These are phyloP conservation scores for Lacanobia wlatinum DNA, from an alignment of 2,888 invertebrate genomes.

Conservation along the genomic window DNA sequence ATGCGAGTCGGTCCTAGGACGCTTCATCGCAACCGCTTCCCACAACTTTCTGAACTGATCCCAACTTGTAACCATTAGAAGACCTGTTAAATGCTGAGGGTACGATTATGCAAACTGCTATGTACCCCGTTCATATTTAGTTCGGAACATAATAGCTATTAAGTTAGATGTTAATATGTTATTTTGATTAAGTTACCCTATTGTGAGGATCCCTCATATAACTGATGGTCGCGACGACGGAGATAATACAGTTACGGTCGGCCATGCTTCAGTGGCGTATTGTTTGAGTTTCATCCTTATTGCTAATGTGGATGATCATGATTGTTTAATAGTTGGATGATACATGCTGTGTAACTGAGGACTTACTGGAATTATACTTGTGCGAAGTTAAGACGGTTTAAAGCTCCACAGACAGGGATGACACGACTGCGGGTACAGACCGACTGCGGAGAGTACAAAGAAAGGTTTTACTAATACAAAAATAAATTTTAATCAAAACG, in stretches of 20 bases:
- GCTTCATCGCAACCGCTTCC: slow-evolving; percentile 60
- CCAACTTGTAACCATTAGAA: slow-evolving; percentile 69
- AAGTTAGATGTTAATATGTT: slow-evolving; percentile 69
- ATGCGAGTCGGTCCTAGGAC: slow-evolving; percentile 43
- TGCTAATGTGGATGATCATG: slow-evolving; percentile 46
- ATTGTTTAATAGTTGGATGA: slow-evolving; percentile 37
- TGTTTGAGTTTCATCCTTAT: slow-evolving; percentile 49
- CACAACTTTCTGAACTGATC: slow-evolving; percentile 68
- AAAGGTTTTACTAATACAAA: too few relatives aligned
- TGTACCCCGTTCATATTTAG: slow-evolving; percentile 65
- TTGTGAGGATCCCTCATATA: slow-evolving; percentile 61
- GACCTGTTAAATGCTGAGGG: slow-evolving; percentile 69
- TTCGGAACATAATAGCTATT: slow-evolving; percentile 66
- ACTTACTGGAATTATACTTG: neutral
- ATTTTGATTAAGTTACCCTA: slow-evolving; percentile 69
- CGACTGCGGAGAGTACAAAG: too few relatives aligned
- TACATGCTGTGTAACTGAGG: neutral
- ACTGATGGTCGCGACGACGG: slow-evolving; percentile 52
- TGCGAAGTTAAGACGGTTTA: neutral
- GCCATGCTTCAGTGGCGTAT: slow-evolving; percentile 40
- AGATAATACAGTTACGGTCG: slow-evolving; percentile 55
- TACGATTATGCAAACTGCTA: slow-evolving; percentile 68
- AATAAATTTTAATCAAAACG: too few relatives aligned
- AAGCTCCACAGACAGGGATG: neutral
- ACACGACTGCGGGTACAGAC: too few relatives aligned